phyloP scores from a whole-genome alignment of 53 echinoderm and acorn worm species.

The Holothuria leucospilota region DNA sequence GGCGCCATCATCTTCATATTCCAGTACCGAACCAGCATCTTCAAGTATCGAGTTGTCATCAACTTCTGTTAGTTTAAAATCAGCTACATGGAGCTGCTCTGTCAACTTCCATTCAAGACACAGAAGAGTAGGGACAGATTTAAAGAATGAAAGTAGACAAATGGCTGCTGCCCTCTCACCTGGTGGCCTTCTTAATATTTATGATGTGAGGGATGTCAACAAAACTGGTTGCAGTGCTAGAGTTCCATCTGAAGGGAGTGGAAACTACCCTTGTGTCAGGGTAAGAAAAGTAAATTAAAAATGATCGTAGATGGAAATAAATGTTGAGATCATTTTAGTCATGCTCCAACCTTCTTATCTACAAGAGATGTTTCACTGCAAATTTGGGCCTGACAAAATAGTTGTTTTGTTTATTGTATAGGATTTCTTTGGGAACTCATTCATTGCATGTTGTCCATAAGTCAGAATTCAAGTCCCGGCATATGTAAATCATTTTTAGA shows the following conservation, averaged over 20 bases:
- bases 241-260: background rate
- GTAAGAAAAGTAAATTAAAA: background rate
- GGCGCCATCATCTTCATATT: background rate
- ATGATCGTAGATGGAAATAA: no score
- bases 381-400: no score
- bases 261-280: background rate
- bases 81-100: background rate
- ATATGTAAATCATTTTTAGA: no score
- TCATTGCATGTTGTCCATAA: no score
- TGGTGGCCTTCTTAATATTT: background rate
- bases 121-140: background rate
- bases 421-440: no score
- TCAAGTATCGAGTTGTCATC: background rate
- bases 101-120: background rate
- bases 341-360: no score
- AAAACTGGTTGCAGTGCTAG: background rate
- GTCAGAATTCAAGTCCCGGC: no score
- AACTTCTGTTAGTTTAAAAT: background rate
- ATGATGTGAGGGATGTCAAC: conserved; percentile 24
- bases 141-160: background rate
- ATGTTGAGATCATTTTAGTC: no score
- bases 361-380: no score
- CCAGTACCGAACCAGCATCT: background rate
- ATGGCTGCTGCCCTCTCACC: background rate
- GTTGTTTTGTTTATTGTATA: no score